phyloP scores from a whole-genome alignment of 2,113 vertebrate species.

The Cochlearius cochlearius region DNA sequence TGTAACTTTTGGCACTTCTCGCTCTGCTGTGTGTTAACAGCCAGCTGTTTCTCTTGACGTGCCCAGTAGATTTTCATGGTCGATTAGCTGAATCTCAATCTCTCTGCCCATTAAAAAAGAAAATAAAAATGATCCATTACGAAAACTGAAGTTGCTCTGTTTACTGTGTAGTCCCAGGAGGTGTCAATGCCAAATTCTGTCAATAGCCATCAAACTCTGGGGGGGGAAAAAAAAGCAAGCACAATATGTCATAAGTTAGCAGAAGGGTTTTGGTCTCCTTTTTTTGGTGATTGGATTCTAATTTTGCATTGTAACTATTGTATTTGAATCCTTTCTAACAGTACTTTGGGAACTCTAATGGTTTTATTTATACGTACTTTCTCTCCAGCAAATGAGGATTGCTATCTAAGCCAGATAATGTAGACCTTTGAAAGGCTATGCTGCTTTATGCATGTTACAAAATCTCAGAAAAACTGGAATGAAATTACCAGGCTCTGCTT shows the following conservation, averaged over 20 bases:
- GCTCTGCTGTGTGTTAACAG: not conserved
- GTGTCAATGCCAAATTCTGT: not conserved
- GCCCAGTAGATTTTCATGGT: not conserved
- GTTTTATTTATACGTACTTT: not conserved
- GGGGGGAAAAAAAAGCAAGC: not conserved
- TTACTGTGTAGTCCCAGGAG: not conserved
- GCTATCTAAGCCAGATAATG: not conserved
- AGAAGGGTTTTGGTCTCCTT: not conserved
- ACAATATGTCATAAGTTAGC: not conserved
- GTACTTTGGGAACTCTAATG: not conserved
- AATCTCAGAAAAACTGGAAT: not conserved
- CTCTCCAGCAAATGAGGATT: not conserved
- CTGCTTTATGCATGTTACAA: not conserved
- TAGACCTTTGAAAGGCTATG: not conserved
- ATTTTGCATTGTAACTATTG: not conserved
- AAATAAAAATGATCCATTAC: not conserved
- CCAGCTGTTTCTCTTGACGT: not conserved
- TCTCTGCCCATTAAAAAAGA: not conserved
- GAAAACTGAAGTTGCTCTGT: not conserved
- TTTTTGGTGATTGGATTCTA: not conserved
- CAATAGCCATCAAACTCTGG: not conserved
- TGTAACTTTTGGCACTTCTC: not conserved
- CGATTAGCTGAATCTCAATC: not conserved
- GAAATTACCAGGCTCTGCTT: not conserved
- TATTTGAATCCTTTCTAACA: not conserved